Conservation (phyloP, 2,797 vertebrate genomes). For the Alcedo atthis region DNA sequence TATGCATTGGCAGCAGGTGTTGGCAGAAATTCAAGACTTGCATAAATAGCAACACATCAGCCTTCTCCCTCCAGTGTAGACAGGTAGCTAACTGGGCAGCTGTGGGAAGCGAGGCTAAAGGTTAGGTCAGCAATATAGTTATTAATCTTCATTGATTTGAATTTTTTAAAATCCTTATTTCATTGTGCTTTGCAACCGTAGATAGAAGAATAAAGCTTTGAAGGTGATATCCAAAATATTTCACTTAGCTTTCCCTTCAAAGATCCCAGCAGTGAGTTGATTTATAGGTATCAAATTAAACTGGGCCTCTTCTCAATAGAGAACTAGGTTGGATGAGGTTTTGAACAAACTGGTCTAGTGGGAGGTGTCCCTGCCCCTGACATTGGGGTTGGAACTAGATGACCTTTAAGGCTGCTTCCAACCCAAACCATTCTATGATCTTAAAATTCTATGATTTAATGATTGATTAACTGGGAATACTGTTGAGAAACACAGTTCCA, state of each 20-base stretch:
- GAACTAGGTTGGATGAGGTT: too few species aligned
- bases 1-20: not conserved
- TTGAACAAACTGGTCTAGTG: too few species aligned
- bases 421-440: too few species aligned
- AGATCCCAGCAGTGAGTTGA: not conserved
- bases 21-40: not conserved
- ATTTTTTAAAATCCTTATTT: not conserved
- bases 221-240: not conserved
- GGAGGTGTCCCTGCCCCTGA: too few species aligned
- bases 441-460: too few species aligned
- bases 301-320: not conserved
- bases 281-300: not conserved
- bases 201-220: not conserved
- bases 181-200: not conserved
- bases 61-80: not conserved
- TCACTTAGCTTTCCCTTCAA: not conserved
- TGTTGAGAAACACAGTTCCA: not conserved
- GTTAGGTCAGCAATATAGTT: not conserved
- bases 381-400: too few species aligned
- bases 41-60: not conserved
- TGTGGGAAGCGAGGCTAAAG: not conserved
- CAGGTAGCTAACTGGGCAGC: not conserved
- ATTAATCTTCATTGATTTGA: not conserved
- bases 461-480: too few species aligned
- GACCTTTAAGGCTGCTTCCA: too few species aligned